These are phyloP conservation scores for Idris sp. DNA, from an alignment of 1,140 invertebrate genomes.

Conservation along the genomic window DNA sequence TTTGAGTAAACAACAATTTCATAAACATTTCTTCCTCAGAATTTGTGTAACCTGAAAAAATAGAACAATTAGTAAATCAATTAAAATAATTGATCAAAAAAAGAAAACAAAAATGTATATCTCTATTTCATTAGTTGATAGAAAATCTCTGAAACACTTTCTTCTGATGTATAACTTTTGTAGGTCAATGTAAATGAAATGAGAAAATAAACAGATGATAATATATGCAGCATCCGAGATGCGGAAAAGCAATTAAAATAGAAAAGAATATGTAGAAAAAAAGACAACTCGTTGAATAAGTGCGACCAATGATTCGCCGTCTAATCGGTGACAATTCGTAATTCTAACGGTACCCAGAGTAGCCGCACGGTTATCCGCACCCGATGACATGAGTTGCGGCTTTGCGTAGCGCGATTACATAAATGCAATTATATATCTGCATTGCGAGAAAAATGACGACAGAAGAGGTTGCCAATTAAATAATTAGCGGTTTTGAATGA, in stretches of 20 bases:
- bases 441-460: conserved; percentile 1
- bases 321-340: conserved; percentile 41
- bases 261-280: conserved; percentile 3
- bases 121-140: too few species aligned
- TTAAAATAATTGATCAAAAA: too few species aligned
- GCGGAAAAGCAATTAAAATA: conserved; percentile 43
- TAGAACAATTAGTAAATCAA: too few species aligned
- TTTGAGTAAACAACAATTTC: conserved; percentile 13
- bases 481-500: too few species aligned
- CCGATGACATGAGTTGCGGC: conserved; percentile 14
- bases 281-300: conserved; percentile 8
- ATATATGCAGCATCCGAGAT: conserved; percentile 29
- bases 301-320: conserved; percentile 42
- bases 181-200: conserved; percentile 43
- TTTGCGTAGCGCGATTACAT: conserved; percentile 34
- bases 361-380: conserved; percentile 18
- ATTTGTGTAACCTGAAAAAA: too few species aligned
- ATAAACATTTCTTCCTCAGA: conserved; percentile 19
- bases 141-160: too few species aligned
- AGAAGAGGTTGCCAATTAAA: conserved; percentile 3
- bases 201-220: conserved; percentile 39
- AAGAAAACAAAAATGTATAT: too few species aligned
- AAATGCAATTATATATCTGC: conserved; percentile 12
- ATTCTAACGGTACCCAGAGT: conserved; percentile 55
- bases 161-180: conserved; percentile 30